phyloP scores from a whole-genome alignment of 37 sponge, comb jelly and placozoan species.

The Geodia barretti region DNA sequence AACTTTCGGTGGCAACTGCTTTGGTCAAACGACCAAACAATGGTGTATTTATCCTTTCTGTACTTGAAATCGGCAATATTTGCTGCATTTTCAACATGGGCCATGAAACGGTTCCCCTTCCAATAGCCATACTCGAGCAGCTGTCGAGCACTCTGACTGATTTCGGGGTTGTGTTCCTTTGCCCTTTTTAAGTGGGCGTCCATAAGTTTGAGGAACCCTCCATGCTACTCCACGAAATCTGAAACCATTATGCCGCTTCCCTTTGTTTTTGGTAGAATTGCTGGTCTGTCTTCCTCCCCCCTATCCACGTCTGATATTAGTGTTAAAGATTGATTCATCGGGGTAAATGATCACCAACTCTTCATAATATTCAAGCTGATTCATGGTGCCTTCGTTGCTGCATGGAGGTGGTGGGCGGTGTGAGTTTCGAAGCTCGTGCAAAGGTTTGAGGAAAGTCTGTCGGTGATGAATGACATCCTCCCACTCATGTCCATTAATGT shows the following conservation, averaged over 20 bases:
- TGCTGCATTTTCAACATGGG: slow-evolving; percentile 20
- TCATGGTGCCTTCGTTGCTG: no score
- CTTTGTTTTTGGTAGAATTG: slow-evolving; percentile 37
- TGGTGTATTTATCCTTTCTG: slow-evolving; percentile 4
- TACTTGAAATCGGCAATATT: slow-evolving; percentile 53
- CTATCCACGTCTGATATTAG: no score
- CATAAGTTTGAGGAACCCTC: slow-evolving; percentile 21
- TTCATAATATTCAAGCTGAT: no score
- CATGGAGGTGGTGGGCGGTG: no score
- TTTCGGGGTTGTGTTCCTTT: slow-evolving; percentile 8
- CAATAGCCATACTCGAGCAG: slow-evolving; percentile 55
- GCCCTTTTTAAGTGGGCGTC: not conserved
- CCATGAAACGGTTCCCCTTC: slow-evolving; percentile 21
- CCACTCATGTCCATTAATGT: slow-evolving; percentile 44
- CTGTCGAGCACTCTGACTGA: slow-evolving; percentile 4
- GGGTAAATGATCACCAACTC: slow-evolving; percentile 37
- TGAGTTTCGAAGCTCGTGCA: slow-evolving; percentile 3
- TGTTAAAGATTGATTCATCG: slow-evolving; percentile 44
- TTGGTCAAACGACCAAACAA: slow-evolving; percentile 56
- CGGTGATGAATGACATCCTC: slow-evolving; percentile 13
- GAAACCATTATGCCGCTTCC: slow-evolving; percentile 44
- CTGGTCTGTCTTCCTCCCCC: slow-evolving; percentile 15
- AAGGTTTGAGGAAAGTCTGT: not conserved
- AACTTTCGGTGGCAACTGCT: slow-evolving; percentile 24
- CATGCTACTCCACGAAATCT: slow-evolving; percentile 32